Base-by-base conservation (phyloP, 2,888 invertebrate genomes). In the Aproaerema taeniolella region DNA sequence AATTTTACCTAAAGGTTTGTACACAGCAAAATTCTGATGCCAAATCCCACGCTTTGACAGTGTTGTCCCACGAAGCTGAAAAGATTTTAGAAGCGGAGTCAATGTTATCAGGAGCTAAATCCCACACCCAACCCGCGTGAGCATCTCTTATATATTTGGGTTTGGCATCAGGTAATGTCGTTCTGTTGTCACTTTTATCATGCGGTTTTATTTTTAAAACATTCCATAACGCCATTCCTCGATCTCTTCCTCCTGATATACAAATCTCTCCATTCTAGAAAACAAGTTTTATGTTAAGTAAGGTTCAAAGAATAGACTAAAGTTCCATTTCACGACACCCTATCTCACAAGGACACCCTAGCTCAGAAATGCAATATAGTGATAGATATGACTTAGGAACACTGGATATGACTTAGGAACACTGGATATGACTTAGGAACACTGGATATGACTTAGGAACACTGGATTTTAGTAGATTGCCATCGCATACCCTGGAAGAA, bases 51-150 rank as follows among this genome's bases (percentile, higher is more conserved):
- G 85, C 82, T 61, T 89, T 89, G 0, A 90, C 85, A 26, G 82
- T 87, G 42, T 86, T 82, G 58, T 90, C 90, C 90, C 90, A 90
- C 24, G 90, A 89, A 11, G 89, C 89, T 24, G 90, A 90, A 53
- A 87, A 90, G 29, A 90, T 55, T 35, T 72, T 76, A 3, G 82
- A 59, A 12, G 87, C 73, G 45, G 73, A 64, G 10, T 74, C 62
- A 24, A 69, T 52, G 39, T 67, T 61, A 44, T 85, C 79, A 12
- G 87, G 70, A 2, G 89, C 83, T 16, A 90, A 62, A 49, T 88
- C 89, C 90, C 91, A 91, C 7, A 91, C 88, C 91, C 91, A 91
- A 29, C 91, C 91, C 0, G 80, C 67, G 50, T 91, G 91, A 1
- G 90, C 90, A 54, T 82, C 77, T 36, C 64, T 67, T 25, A 80